Evolutionary conservation across 2,113 vertebrate species (phyloP).

Genomic region (Pungitius pungitius): DNA sequence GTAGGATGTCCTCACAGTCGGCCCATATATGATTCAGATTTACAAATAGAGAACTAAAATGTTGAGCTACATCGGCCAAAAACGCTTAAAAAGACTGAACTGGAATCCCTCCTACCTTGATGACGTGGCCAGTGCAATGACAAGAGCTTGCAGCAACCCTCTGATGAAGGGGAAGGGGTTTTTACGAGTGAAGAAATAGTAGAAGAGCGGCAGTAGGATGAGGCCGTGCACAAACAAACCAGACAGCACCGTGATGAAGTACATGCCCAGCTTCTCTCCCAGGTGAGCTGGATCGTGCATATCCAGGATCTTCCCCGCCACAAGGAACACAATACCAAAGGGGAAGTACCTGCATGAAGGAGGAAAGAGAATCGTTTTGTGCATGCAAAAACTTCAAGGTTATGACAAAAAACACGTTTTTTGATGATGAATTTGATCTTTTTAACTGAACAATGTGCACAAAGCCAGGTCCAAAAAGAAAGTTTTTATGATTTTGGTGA

Average conservation of each 20-base stretch:
- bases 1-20: neutral
- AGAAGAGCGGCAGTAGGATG: constrained; percentile 85
- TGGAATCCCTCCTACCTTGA: constrained; percentile 57
- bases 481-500: neutral
- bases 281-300: constrained; percentile 85
- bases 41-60: neutral
- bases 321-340: constrained; percentile 90
- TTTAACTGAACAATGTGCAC: neutral
- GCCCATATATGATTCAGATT: neutral
- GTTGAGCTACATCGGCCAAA: no score
- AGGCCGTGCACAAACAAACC: constrained; percentile 86
- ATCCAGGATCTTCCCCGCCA: constrained; percentile 90
- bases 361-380: neutral
- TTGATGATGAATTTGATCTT: neutral
- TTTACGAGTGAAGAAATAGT: constrained; percentile 83
- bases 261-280: constrained; percentile 88
- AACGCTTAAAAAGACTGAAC: no score
- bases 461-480: neutral
- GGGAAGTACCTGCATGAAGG: constrained; percentile 87
- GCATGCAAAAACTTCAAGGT: neutral
- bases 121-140: constrained; percentile 84
- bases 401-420: neutral
- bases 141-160: constrained; percentile 87
- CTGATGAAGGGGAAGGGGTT: constrained; percentile 87
- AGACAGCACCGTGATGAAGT: constrained; percentile 85